Percentiles rank a stretch among this genome's conserved stretches.
Evolutionary conservation across 2,113 vertebrate genomes (phyloP).

Genomic region (Canis aureus): DNA sequence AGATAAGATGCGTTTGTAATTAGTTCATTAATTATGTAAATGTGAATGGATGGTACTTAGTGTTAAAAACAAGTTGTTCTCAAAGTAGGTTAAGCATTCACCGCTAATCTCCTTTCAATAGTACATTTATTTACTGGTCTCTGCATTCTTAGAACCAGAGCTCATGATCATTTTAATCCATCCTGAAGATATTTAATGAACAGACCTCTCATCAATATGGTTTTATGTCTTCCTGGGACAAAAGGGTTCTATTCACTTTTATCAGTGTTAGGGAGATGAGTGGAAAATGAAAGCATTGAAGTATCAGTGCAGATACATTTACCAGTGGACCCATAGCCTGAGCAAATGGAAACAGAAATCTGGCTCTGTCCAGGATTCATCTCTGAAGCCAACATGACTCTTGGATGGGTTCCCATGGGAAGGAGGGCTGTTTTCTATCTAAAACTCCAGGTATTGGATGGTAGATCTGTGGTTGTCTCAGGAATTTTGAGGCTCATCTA

Average conservation of each 20-base stretch:
- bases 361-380: background rate
- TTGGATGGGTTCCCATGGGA: background rate
- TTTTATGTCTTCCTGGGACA: background rate
- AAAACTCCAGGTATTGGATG: background rate
- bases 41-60: constrained; percentile 65
- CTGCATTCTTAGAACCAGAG: background rate
- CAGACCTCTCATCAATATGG: background rate
- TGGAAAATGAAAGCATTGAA: background rate
- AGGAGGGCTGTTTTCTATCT: too few species aligned
- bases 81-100: constrained; percentile 35
- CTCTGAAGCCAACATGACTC: fast-evolving
- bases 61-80: constrained; percentile 57
- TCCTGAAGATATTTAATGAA: background rate
- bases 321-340: background rate
- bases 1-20: constrained; percentile 74
- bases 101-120: constrained; percentile 40
- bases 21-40: constrained; percentile 81
- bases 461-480: background rate
- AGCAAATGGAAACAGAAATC: too few species aligned
- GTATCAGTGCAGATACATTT: too few species aligned
- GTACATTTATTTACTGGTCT: constrained; percentile 53
- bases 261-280: background rate
- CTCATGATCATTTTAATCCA: constrained; percentile 37
- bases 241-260: background rate
- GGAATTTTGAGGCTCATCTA: background rate